Base-by-base conservation (phyloP, 2,888 invertebrate species). In the Amiota mariae region DNA sequence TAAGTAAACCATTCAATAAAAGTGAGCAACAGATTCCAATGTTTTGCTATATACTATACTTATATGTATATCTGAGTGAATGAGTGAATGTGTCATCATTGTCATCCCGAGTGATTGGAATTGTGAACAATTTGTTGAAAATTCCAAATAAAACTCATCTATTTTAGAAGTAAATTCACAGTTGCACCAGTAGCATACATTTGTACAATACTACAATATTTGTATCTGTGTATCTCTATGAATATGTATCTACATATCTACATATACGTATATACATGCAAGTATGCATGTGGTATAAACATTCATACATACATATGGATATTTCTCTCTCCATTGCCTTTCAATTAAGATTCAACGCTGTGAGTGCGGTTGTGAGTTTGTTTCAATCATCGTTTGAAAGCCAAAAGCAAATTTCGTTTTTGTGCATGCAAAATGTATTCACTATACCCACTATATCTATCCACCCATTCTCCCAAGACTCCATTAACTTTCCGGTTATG, bases 311-410 rank as follows among this genome's bases (percentile, higher is more conserved):
- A 36, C 36, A 36, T 36, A 36, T 59, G 36, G 36, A 36, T 36
- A 11, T 59, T 15, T 18, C 15, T 59, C 67, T 72, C 72, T 72
- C 59, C 74, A 76, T 76, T 76, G 77, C 75, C 73, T 76, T 80
- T 80, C 81, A 80, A 79, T 80, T 80, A 80, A 74, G 76, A 76
- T 75, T 76, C 75, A 75, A 72, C 76, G 57, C 72, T 73, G 74
- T 46, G 36, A 36, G 36, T 36, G 36, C 8, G 36, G 36, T n/a
- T 54, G 54, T 54, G 54, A 13, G 15, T 77, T 75, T 74, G 80
- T 76, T 79, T 80, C 76, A 78, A 77, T 78, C 77, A 78, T 77
- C 74, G 75, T 78, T 78, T 80, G 78, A 61, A 79, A 72, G 73
- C 57, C 76, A 72, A 72, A 77, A 80, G 79, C 80, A 79, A 80